Evolutionary conservation across 2,797 vertebrate species (phyloP).

Genomic region (Dryobates pubescens): DNA sequence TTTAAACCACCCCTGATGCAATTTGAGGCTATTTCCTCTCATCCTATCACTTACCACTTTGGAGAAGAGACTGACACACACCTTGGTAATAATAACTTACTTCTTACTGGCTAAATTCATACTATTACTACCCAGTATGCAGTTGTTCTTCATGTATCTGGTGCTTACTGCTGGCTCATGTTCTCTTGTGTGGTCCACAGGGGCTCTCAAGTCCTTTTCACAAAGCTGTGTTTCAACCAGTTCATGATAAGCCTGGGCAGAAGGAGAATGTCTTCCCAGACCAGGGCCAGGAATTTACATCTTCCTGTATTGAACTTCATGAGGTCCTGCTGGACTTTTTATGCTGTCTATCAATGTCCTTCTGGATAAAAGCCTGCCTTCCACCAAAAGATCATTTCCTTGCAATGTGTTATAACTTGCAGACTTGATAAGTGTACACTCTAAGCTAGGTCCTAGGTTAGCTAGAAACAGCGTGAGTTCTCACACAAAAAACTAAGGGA

Average conservation of each 20-base stretch:
- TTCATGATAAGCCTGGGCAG: background rate
- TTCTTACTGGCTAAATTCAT: background rate
- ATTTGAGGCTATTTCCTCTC: background rate
- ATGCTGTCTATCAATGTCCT: background rate
- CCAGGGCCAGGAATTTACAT: background rate
- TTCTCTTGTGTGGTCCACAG: background rate
- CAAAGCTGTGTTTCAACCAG: background rate
- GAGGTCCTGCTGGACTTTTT: background rate
- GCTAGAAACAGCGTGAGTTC: background rate
- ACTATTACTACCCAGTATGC: background rate
- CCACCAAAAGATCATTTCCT: background rate
- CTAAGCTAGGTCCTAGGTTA: background rate
- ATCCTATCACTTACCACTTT: background rate
- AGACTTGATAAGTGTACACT: background rate
- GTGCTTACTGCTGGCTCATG: background rate
- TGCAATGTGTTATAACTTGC: background rate
- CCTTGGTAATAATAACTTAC: background rate
- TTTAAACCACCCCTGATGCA: background rate
- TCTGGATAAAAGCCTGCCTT: background rate
- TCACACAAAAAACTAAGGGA: background rate
- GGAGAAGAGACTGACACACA: background rate
- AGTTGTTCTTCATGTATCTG: background rate
- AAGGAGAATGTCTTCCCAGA: background rate
- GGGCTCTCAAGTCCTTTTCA: background rate
- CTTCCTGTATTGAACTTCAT: background rate